phyloP scores from a whole-genome alignment of 2,888 invertebrate genomes.

The Ischnura elegans region DNA sequence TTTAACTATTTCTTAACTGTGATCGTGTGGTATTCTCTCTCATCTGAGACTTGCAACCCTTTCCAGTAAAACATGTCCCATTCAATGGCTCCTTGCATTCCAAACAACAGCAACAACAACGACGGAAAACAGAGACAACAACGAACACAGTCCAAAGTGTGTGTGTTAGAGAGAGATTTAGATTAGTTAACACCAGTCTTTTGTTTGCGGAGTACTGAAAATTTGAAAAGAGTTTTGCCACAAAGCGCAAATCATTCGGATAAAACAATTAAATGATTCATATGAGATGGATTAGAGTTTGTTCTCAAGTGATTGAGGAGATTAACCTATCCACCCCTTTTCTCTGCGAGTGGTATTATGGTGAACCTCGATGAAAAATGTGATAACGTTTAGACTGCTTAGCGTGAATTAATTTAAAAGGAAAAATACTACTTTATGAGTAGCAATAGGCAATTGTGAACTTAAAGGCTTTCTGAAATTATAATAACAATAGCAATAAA shows the following conservation, averaged over 20 bases:
- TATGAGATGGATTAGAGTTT: neutral
- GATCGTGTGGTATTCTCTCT: neutral
- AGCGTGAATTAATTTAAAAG: neutral
- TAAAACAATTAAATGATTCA: neutral
- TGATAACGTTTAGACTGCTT: neutral
- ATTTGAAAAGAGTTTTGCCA: neutral
- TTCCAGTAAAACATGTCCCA: neutral
- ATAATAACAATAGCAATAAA: neutral
- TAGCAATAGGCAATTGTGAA: neutral
- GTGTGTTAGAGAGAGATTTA: neutral
- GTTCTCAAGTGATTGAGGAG: neutral
- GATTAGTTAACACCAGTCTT: neutral
- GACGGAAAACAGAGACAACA: slow-evolving; percentile 59
- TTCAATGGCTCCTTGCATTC: neutral
- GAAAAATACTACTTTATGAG: neutral
- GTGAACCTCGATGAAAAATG: neutral
- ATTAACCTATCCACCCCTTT: neutral
- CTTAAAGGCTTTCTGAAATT: neutral
- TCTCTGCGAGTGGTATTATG: neutral
- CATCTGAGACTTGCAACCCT: neutral
- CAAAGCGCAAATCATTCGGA: slow-evolving; percentile 2
- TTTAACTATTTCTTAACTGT: neutral
- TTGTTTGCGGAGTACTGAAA: neutral
- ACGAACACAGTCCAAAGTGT: slow-evolving; percentile 46
- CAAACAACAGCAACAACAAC: slow-evolving; percentile 59